phyloP scores from a whole-genome alignment of 1,140 invertebrate genomes.

The Halesus radiatus region DNA sequence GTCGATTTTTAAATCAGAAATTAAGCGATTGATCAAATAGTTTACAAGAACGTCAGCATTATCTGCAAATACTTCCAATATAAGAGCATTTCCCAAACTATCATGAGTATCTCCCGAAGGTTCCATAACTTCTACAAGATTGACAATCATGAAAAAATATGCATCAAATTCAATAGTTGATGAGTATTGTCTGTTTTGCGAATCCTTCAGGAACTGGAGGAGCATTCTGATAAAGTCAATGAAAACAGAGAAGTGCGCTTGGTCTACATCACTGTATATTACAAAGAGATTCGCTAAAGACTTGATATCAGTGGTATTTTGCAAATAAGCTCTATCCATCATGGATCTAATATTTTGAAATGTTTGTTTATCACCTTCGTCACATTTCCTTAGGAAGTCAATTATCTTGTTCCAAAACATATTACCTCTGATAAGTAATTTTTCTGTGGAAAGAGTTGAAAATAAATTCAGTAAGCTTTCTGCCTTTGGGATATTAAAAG shows the following conservation, averaged over 20 bases:
- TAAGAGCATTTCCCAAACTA: too few species aligned
- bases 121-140: slow-evolving; percentile 13
- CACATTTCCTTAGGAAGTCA: slow-evolving; percentile 31
- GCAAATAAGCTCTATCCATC: slow-evolving; percentile 12
- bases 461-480: slow-evolving; percentile 22
- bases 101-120: not conserved
- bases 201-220: slow-evolving; percentile 39
- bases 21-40: slow-evolving; percentile 40
- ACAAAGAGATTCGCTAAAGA: slow-evolving; percentile 34
- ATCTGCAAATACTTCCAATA: not conserved
- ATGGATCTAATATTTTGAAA: slow-evolving; percentile 4
- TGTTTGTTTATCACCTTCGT: not conserved
- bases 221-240: slow-evolving; percentile 22
- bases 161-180: slow-evolving; percentile 40
- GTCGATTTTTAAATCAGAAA: slow-evolving; percentile 4
- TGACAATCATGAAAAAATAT: slow-evolving; percentile 43
- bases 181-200: slow-evolving; percentile 48
- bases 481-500: not conserved
- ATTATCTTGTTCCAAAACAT: slow-evolving; percentile 42
- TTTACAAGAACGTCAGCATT: slow-evolving; percentile 22
- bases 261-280: slow-evolving; percentile 35
- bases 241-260: slow-evolving; percentile 12
- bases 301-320: slow-evolving; percentile 19
- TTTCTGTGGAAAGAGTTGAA: slow-evolving; percentile 10
- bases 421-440: slow-evolving; percentile 1